Base-by-base conservation (phyloP, 1,140 invertebrate species). In the Megalonaias nervosa region DNA sequence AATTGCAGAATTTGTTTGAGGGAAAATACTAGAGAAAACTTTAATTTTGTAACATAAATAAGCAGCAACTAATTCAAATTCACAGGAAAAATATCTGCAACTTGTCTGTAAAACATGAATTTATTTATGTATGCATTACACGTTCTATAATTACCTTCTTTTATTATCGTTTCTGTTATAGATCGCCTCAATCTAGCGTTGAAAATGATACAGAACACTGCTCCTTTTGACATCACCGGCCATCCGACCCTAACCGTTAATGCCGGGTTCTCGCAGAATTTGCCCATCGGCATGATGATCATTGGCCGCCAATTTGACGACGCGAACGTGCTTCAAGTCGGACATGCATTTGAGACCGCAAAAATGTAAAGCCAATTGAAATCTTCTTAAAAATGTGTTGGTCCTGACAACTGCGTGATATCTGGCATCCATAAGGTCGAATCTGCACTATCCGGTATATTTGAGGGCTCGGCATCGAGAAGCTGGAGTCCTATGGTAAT, bases 171-270 rank as follows among this genome's bases (percentile, higher is more conserved):
- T 73, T 69, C 17, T 17, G 58, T 76, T 83, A n/a, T 81, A 87
- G 87, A 83, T 26, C 67, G 74, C 26, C 15, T 83, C 6, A 66
- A 81, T 9, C 26, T 76, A 26, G 65, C 70, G 1, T 38, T 80
- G 15, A 71, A 60, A 11, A 81, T 83, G 80, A 38, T 75, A 19
- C 48, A 64, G 16, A 87, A 88, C 67, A 84, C 81, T 15, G 71
- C 81, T 11, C 81, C 81, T 17, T 84, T 84, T 71, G 71, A 89
- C 75, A 65, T 67, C n/a, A 89, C 83, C 1, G 85, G 86, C 19
- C 85, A 89, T 57, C 86, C 85, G 1, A 84, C 86, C 23, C 67
- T 89, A 1, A 76, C 81, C 9, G 80, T 89, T 21, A 87, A 87
- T 66, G 85, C 86, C 1, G 86, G 87, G 21, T 76, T 77, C 62